Percentiles rank a stretch among this genome's conserved stretches.
These are phyloP conservation scores for Cololabis saira DNA, from an alignment of 2,113 vertebrate species.

Conservation along the genomic window DNA sequence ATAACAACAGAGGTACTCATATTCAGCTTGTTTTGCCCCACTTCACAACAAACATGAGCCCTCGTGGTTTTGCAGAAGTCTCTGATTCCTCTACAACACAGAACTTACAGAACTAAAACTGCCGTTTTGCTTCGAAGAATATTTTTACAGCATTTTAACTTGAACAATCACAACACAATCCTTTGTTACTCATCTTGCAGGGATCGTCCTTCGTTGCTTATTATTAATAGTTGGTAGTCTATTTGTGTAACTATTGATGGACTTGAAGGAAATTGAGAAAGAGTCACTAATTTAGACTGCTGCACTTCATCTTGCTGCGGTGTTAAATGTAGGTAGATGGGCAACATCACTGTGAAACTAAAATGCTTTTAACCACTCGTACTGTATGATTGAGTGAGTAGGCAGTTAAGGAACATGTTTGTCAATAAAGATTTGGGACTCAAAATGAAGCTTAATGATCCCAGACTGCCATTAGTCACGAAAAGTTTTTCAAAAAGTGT, in stretches of 20 bases:
- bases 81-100: constrained; percentile 22
- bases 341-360: too few relatives aligned
- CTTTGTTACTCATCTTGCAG: constrained; percentile 17
- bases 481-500: too few relatives aligned
- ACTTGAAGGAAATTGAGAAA: constrained; percentile 2
- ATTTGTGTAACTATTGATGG: constrained; percentile 45
- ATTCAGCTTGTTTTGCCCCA: constrained; percentile 18
- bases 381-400: too few relatives aligned
- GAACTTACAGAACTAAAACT: constrained; percentile 37
- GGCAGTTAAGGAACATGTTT: too few relatives aligned
- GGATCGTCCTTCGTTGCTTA: constrained; percentile 35
- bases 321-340: too few relatives aligned
- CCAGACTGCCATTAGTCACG: too few relatives aligned
- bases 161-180: constrained; percentile 46
- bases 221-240: constrained; percentile 57
- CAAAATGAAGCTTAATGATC: too few relatives aligned
- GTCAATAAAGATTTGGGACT: too few relatives aligned
- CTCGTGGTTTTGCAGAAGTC: constrained; percentile 26
- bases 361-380: too few relatives aligned
- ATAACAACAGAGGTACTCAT: constrained; percentile 51
- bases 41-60: constrained; percentile 34
- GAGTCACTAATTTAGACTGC: not conserved
- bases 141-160: constrained; percentile 48
- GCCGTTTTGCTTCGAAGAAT: constrained; percentile 13
- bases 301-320: too few relatives aligned